Conservation (phyloP, 37 sponge, comb jelly and placozoan genomes). For the Corticium candelabrum region DNA sequence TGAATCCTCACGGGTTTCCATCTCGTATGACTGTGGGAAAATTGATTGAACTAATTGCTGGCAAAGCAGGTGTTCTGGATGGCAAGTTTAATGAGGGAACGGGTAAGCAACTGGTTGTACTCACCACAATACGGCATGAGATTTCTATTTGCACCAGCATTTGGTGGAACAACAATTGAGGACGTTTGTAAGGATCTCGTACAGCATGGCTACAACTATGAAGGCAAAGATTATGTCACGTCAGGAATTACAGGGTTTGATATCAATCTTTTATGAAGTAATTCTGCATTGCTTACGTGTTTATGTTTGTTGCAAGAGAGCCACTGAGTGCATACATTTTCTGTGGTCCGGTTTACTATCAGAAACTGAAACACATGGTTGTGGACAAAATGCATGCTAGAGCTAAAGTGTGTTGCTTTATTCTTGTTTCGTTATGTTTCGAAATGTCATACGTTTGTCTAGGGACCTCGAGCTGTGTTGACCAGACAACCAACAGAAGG, state of each 20-base stretch:
- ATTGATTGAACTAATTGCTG: slow-evolving; percentile 87
- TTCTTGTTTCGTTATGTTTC: not conserved
- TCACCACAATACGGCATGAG: too few species aligned
- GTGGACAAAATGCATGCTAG: slow-evolving; percentile 98
- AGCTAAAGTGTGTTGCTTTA: slow-evolving; percentile 31
- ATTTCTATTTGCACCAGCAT: too few species aligned
- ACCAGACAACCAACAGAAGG: slow-evolving; percentile 99
- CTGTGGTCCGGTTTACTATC: slow-evolving; percentile 98
- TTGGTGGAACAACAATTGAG: slow-evolving; percentile 67
- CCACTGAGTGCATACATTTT: slow-evolving; percentile 86
- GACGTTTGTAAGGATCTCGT: slow-evolving; percentile 78
- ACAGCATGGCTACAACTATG: slow-evolving; percentile 84
- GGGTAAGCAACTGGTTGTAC: not conserved
- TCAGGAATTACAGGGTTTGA: slow-evolving; percentile 80
- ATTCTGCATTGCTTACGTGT: slow-evolving; percentile 3
- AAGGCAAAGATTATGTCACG: slow-evolving; percentile 89
- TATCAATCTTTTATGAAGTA: not conserved
- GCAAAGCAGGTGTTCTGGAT: slow-evolving; percentile 85
- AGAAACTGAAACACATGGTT: slow-evolving; percentile 99
- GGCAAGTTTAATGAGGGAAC: slow-evolving; percentile 92
- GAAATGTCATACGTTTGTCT: not conserved
- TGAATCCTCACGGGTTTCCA: slow-evolving; percentile 99
- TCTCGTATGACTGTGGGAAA: slow-evolving; percentile 99
- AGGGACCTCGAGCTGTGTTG: slow-evolving; percentile 86
- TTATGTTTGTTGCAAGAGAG: slow-evolving; percentile 30